Percentiles rank a stretch among this genome's conserved stretches.
These are phyloP conservation scores for Rhineura floridana DNA, from an alignment of 2,113 vertebrate species.

Conservation along the genomic window DNA sequence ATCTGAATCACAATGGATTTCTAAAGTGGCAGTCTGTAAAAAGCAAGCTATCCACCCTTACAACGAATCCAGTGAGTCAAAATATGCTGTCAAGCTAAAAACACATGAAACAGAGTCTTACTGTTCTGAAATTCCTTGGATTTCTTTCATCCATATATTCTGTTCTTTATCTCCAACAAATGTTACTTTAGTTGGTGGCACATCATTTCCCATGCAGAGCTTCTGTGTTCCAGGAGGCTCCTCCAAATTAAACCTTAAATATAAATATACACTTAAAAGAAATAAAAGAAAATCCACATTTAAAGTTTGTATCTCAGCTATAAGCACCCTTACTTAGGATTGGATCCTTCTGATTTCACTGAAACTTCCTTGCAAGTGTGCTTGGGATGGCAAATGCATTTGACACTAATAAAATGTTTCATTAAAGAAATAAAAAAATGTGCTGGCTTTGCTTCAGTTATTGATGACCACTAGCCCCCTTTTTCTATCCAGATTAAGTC, in stretches of 20 bases:
- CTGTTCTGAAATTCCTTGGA: slow-evolving; percentile 92
- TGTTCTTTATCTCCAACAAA: slow-evolving; percentile 89
- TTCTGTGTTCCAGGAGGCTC: slow-evolving; percentile 86
- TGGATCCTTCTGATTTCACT: background rate
- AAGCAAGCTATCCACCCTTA: background rate
- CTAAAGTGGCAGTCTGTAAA: background rate
- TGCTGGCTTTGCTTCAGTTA: background rate
- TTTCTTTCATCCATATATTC: slow-evolving; percentile 90
- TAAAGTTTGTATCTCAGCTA: background rate
- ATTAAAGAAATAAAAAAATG: background rate
- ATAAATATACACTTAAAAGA: slow-evolving; percentile 1
- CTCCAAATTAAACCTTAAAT: slow-evolving; percentile 86
- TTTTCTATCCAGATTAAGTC: background rate
- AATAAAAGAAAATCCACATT: slow-evolving; percentile 27
- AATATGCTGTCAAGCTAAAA: background rate
- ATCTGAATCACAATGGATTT: background rate
- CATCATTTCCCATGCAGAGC: slow-evolving; percentile 79
- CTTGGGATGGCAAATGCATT: background rate
- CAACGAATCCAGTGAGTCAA: background rate
- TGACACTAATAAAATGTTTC: background rate
- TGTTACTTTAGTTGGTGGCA: slow-evolving; percentile 85
- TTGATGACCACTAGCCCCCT: background rate
- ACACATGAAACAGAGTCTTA: slow-evolving; percentile 69
- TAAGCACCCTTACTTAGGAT: background rate
- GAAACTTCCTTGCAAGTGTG: background rate